Evolutionary conservation across 2,113 vertebrate species (phyloP), one percentile per base, ranked within the genome.

Genomic region (Oncorhynchus kisutch): DNA sequence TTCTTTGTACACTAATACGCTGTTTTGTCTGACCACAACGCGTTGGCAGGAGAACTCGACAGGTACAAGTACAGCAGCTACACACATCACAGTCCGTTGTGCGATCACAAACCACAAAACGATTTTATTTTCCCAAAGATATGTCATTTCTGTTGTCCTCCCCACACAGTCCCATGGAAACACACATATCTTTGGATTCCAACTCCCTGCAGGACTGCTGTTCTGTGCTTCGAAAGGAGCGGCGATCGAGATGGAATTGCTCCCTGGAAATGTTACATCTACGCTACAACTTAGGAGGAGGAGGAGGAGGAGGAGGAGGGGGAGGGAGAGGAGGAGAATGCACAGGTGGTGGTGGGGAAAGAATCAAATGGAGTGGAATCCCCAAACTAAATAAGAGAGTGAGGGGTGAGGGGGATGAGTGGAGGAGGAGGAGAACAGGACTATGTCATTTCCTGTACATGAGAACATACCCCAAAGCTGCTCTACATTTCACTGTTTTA

Each of bases 221-320:
- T 45, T 45, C 39, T 64, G 72, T 45, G 73, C 67, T 75, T 68
- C 57, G 77, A 64, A 73, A 68, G 51, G 51, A 54, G 16, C 16
- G 16, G 51, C 14, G 67, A 20, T 12, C 27, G 14, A 29, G 54
- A 39, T 64, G 73, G 5, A 71, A 57, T 77, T 65, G 69, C 72
- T 77, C 69, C 76, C 81, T 71, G 79, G 81, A 81, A 75, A 77
- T 51, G 67, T 73, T 67, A 82, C 81, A 87, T 84, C 82, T 87
- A 81, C 27, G 69, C 70, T 13, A n/a, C 68, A 72, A 78, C 71
- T 66, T 67, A 51, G 70, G 39, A 54, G 16, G 16, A 54, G 34
- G 34, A 31, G 16, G 16, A 54, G 34, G 34, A 31, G 31, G 31
- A 31, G 5, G 31, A 31, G 1, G 31, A 34, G 31, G 31, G 6